Percentiles rank a stretch among this genome's conserved stretches.
phyloP scores from a whole-genome alignment of 2,888 invertebrate genomes.

The Eumacrocentrus americanus region DNA sequence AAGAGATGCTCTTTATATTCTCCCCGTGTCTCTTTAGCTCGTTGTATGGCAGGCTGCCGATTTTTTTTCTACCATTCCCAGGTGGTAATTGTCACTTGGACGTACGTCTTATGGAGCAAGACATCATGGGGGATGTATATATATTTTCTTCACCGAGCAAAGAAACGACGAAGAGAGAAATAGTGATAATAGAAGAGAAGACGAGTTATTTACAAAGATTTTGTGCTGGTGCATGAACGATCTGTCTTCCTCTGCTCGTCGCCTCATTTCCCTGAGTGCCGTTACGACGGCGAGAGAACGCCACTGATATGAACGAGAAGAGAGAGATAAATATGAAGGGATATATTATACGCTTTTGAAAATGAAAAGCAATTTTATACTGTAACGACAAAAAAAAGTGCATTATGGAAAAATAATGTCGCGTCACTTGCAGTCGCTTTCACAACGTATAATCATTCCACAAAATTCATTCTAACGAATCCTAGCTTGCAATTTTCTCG shows the following conservation, averaged over 20 bases:
- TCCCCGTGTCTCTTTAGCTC: too few species aligned
- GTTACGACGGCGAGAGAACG: conserved; percentile 8
- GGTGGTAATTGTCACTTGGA: conserved; percentile 21
- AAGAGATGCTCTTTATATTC: background rate
- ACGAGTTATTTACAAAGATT: conserved; percentile 15
- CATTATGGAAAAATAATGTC: background rate
- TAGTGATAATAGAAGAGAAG: conserved; percentile 3
- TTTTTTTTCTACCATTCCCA: conserved; percentile 11
- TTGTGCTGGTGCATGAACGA: background rate
- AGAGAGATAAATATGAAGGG: background rate
- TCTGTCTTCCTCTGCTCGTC: conserved; percentile 14
- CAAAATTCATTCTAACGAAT: too few species aligned
- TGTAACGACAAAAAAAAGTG: background rate
- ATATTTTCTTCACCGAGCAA: background rate
- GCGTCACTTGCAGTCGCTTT: too few species aligned
- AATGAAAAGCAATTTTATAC: conserved; percentile 3
- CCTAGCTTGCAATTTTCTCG: too few species aligned
- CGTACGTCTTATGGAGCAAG: background rate
- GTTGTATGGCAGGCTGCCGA: background rate
- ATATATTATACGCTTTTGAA: conserved; percentile 5
- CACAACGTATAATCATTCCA: too few species aligned
- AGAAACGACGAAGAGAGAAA: background rate
- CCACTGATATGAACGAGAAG: background rate
- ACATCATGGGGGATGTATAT: too few species aligned
- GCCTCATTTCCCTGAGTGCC: conserved; percentile 28